phyloP scores from a whole-genome alignment of 2,888 invertebrate species.

The Ceriagrion tenellum region DNA sequence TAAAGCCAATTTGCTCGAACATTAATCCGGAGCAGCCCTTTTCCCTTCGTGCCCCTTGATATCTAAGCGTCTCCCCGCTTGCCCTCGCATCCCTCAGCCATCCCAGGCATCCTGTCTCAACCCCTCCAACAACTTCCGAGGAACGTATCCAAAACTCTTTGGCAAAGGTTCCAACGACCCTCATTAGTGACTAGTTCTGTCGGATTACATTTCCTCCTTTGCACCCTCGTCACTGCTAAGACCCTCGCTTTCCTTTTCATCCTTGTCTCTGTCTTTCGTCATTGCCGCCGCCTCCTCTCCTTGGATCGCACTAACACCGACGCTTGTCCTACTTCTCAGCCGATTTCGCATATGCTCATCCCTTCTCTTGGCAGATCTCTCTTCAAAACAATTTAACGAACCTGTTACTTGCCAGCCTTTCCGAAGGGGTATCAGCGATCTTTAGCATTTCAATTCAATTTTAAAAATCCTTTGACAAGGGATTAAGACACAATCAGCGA shows the following conservation, averaged over 20 bases:
- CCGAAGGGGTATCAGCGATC: no score
- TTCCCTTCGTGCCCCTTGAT: conserved; percentile 3
- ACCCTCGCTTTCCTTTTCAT: background rate
- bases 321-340: background rate
- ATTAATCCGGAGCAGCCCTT: conserved; percentile 43
- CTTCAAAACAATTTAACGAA: background rate
- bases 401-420: no score
- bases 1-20: conserved; percentile 62
- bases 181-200: conserved; percentile 59
- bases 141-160: conserved; percentile 58
- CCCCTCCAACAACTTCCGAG: background rate
- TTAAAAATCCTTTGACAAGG: no score
- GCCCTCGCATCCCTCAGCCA: no score
- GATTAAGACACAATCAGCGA: no score
- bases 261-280: background rate
- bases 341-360: background rate
- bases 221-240: background rate
- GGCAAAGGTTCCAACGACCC: conserved; percentile 51
- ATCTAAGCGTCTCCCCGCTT: background rate
- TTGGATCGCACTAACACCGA: background rate
- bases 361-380: background rate
- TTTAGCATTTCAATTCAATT: no score
- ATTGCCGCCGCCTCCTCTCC: background rate
- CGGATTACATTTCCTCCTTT: conserved; percentile 17
- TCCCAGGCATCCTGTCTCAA: background rate